Percentiles rank a stretch among this genome's conserved stretches.
Evolutionary conservation across 2,113 vertebrate species (phyloP).

Genomic region (Loxodonta africana): DNA sequence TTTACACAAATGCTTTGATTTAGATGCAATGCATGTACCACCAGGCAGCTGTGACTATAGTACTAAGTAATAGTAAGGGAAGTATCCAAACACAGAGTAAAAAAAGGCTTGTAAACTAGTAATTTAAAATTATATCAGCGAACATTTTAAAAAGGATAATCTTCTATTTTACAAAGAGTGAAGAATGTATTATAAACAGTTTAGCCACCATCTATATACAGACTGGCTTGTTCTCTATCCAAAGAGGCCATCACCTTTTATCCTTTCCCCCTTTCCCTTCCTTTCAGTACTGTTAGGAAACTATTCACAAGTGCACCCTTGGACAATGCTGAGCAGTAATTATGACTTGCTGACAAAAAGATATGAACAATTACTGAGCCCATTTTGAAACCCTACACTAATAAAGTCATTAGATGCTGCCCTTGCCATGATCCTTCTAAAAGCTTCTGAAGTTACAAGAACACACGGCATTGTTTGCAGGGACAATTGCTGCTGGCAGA

Average conservation of each 20-base stretch:
- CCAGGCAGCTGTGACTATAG: background rate
- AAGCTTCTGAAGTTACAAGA: slow-evolving; percentile 94
- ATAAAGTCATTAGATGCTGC: slow-evolving; percentile 95
- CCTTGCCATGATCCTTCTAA: slow-evolving; percentile 92
- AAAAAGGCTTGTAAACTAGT: slow-evolving; percentile 77
- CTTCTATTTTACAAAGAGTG: slow-evolving; percentile 85
- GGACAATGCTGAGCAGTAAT: slow-evolving; percentile 94
- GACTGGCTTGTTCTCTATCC: slow-evolving; percentile 81
- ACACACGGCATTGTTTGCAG: slow-evolving; percentile 92
- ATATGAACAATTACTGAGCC: slow-evolving; percentile 94
- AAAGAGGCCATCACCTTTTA: slow-evolving; percentile 90
- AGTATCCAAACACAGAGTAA: slow-evolving; percentile 10
- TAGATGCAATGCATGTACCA: background rate
- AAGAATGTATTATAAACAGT: slow-evolving; percentile 86
- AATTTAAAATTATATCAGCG: slow-evolving; percentile 84
- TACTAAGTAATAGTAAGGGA: background rate
- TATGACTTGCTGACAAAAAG: slow-evolving; percentile 96
- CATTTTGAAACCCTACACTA: slow-evolving; percentile 96
- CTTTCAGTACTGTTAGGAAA: slow-evolving; percentile 89
- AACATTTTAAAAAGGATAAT: slow-evolving; percentile 86
- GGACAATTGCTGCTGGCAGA: slow-evolving; percentile 93
- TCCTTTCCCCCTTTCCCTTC: slow-evolving; percentile 87
- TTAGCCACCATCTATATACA: slow-evolving; percentile 86
- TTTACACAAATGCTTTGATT: slow-evolving; percentile 43
- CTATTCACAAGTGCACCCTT: slow-evolving; percentile 89